Percentiles rank a stretch among this genome's conserved stretches.
Conservation (phyloP, 2,888 invertebrate species). For the Epinotia nisella region DNA sequence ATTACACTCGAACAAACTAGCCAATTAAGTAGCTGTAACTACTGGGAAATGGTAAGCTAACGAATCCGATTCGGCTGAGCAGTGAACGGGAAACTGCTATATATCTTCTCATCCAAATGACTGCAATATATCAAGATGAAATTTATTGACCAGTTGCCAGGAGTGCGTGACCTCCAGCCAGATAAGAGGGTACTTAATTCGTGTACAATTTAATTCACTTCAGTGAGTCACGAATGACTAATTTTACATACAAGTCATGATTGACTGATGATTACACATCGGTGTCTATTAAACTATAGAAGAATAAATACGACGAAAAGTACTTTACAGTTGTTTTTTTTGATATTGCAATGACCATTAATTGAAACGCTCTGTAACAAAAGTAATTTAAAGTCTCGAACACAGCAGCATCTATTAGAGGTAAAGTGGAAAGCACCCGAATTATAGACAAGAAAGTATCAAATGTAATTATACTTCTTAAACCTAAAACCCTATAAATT, state of each 20-base stretch:
- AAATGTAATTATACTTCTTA: constrained; percentile 2
- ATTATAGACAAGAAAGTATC: constrained; percentile 6
- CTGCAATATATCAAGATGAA: no score
- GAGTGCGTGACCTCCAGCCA: neutral
- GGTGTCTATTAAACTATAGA: no score
- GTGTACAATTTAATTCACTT: neutral
- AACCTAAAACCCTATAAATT: constrained; percentile 23
- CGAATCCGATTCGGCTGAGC: no score
- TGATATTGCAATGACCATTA: neutral
- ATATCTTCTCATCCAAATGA: no score
- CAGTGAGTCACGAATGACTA: neutral
- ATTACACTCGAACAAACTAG: no score
- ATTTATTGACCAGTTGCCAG: no score
- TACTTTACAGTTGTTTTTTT: neutral
- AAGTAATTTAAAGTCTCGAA: neutral
- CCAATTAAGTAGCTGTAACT: no score
- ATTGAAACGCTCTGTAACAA: neutral
- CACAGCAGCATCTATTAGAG: neutral
- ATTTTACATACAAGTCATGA: no score
- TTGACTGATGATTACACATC: no score
- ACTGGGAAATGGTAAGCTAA: no score
- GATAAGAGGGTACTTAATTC: neutral
- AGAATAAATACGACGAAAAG: neutral
- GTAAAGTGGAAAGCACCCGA: neutral
- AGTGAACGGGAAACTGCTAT: no score